phyloP scores from a whole-genome alignment of 2,888 invertebrate genomes.

The Cheilosia variabilis region DNA sequence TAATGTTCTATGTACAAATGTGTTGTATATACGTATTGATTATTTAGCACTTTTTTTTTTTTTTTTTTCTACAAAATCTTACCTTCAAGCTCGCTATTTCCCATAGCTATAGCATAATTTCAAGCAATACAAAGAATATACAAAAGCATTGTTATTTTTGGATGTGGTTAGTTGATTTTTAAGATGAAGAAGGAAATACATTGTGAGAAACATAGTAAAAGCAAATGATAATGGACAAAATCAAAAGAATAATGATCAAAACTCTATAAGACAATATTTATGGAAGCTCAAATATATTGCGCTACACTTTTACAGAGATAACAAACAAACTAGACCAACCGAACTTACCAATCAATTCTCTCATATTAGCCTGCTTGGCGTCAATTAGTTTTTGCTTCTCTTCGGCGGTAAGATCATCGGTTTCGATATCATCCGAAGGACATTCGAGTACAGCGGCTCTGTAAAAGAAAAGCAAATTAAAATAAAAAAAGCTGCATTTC shows the following conservation, averaged over 20 bases:
- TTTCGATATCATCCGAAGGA: constrained; percentile 91
- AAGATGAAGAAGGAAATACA: constrained; percentile 10
- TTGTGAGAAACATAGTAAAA: constrained; percentile 11
- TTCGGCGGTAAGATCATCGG: constrained; percentile 89
- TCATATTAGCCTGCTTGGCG: constrained; percentile 91
- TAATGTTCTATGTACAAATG: constrained; percentile 28
- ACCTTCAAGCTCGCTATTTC: constrained; percentile 79
- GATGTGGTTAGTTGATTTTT: constrained; percentile 47
- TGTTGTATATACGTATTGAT: constrained; percentile 20
- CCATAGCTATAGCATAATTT: constrained; percentile 76
- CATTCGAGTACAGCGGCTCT: constrained; percentile 92
- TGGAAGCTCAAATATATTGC: constrained; percentile 17
- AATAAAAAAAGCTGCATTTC: not conserved
- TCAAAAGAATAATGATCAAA: not conserved
- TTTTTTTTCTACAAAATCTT: constrained; percentile 72
- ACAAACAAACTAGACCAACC: constrained; percentile 14
- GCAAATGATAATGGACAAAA: constrained; percentile 23
- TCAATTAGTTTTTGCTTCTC: constrained; percentile 91
- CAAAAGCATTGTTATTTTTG: constrained; percentile 73
- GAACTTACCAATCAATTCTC: constrained; percentile 90
- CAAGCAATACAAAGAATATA: constrained; percentile 75
- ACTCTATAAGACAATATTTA: not conserved
- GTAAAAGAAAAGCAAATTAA: constrained; percentile 39
- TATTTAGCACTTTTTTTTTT: constrained; percentile 19
- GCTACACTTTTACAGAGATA: constrained; percentile 19